These are phyloP conservation scores for Steinernema hermaphroditum DNA, from an alignment of 2,888 invertebrate genomes.

Conservation along the genomic window DNA sequence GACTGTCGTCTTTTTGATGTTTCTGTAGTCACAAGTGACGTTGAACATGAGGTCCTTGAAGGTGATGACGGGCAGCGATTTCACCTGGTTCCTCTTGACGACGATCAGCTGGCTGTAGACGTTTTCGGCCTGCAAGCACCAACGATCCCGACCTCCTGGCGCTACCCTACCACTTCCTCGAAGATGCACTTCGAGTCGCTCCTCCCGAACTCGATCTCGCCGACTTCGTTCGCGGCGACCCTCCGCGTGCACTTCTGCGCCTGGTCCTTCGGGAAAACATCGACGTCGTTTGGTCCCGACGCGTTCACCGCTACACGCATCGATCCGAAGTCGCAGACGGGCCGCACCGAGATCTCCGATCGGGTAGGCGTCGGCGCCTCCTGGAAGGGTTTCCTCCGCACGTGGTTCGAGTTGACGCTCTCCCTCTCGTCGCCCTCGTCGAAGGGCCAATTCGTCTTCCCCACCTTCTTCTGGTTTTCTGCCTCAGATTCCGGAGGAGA, in stretches of 20 bases:
- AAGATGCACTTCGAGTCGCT: no score
- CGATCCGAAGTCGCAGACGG: conserved; percentile 3
- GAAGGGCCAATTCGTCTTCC: background rate
- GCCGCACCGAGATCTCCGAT: background rate
- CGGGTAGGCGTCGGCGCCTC: background rate
- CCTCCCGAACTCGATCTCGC: background rate
- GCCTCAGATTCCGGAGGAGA: background rate
- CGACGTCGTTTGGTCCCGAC: conserved; percentile 18
- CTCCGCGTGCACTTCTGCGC: background rate
- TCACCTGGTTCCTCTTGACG: conserved; percentile 10
- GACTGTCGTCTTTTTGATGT: conserved; percentile 6
- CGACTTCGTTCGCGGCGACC: background rate
- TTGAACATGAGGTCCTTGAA: conserved; percentile 10
- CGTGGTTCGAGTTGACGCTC: conserved; percentile 24
- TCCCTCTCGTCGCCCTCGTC: background rate
- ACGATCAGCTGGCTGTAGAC: conserved; percentile 21
- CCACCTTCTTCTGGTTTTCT: background rate
- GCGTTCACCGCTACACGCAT: conserved; percentile 5
- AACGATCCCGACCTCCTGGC: no score
- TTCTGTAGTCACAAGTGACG: conserved; percentile 25
- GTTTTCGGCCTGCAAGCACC: background rate
- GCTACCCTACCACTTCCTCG: no score
- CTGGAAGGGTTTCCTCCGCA: conserved; percentile 4
- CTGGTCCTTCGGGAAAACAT: conserved; percentile 18
- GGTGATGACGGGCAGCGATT: background rate